Evolutionary conservation across 1,140 invertebrate genomes (phyloP).

Genomic region (Pantala flavescens): DNA sequence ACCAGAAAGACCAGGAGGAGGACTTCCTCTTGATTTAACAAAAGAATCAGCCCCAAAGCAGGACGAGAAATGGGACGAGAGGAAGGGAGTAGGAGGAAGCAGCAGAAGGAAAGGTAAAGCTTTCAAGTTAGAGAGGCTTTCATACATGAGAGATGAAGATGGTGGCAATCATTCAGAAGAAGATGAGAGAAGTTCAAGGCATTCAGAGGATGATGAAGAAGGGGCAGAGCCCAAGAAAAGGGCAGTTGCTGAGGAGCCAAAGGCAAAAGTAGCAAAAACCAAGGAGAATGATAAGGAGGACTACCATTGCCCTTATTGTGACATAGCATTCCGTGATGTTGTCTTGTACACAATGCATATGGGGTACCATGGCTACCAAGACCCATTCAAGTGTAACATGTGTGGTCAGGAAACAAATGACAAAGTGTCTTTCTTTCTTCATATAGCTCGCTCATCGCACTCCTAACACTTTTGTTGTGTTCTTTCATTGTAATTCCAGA

Average conservation of each 20-base stretch:
- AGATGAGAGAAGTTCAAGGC: slow-evolving; percentile 23
- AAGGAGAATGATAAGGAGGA: slow-evolving; percentile 23
- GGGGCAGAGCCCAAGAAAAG: slow-evolving; percentile 16
- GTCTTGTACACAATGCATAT: slow-evolving; percentile 93
- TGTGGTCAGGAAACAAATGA: slow-evolving; percentile 76
- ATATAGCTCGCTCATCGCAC: slow-evolving; percentile 77
- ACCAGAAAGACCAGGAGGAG: not conserved
- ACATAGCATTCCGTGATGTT: slow-evolving; percentile 79
- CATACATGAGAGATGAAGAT: slow-evolving; percentile 15
- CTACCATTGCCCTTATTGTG: slow-evolving; percentile 74
- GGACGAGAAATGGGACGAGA: not conserved
- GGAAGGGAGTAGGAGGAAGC: slow-evolving; percentile 34
- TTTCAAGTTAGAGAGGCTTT: slow-evolving; percentile 54
- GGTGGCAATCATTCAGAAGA: slow-evolving; percentile 7
- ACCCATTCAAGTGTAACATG: slow-evolving; percentile 91
- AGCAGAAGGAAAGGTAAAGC: slow-evolving; percentile 69
- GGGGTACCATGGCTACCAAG: slow-evolving; percentile 82
- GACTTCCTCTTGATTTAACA: slow-evolving; percentile 20
- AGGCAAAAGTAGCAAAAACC: not conserved
- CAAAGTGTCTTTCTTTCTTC: slow-evolving; percentile 81
- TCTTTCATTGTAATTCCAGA: not conserved
- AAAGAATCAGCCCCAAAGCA: slow-evolving; percentile 19
- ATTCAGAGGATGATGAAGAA: slow-evolving; percentile 21
- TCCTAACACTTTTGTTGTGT: slow-evolving; percentile 32
- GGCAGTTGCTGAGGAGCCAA: not conserved